Percentiles rank a stretch among this genome's conserved stretches.
These are phyloP conservation scores for Okamejei kenojei DNA, from an alignment of 2,797 vertebrate species.

Conservation along the genomic window DNA sequence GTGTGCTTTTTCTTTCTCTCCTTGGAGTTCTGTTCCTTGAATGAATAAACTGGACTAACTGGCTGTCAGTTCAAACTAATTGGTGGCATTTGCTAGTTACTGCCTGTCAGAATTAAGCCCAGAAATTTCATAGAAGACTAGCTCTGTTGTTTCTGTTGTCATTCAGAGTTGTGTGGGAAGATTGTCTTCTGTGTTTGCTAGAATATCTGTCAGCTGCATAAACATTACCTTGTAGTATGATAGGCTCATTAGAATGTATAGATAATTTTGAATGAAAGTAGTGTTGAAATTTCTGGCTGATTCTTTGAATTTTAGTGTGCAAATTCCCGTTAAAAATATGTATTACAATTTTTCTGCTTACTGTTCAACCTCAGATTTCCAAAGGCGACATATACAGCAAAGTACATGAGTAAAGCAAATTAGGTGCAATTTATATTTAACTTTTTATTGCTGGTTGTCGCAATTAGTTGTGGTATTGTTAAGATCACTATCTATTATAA, in stretches of 20 bases:
- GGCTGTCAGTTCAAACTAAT: constrained; percentile 24
- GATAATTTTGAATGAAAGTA: neutral
- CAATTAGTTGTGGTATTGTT: neutral
- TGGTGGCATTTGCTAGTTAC: neutral
- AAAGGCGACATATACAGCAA: neutral
- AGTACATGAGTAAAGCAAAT: neutral
- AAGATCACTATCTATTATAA: neutral
- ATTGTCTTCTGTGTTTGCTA: constrained; percentile 18
- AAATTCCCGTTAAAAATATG: neutral
- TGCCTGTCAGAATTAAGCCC: constrained; percentile 8
- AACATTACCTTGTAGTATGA: neutral
- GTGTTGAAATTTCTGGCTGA: neutral
- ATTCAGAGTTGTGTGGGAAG: constrained; percentile 24
- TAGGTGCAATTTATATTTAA: neutral
- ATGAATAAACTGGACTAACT: neutral
- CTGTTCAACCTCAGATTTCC: neutral
- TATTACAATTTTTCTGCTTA: neutral
- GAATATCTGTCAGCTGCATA: constrained; percentile 11
- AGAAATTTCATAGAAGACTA: constrained; percentile 17
- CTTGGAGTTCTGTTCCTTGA: neutral
- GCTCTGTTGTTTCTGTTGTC: constrained; percentile 26
- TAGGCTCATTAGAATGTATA: neutral
- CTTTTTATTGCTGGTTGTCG: neutral
- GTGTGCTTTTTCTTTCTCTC: neutral
- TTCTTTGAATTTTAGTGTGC: neutral